A percentile compares a stretch with the other conserved stretches of the same genome.
These are phyloP conservation scores for Neelides folsomi DNA, from an alignment of 2,888 invertebrate species.

Conservation along the genomic window DNA sequence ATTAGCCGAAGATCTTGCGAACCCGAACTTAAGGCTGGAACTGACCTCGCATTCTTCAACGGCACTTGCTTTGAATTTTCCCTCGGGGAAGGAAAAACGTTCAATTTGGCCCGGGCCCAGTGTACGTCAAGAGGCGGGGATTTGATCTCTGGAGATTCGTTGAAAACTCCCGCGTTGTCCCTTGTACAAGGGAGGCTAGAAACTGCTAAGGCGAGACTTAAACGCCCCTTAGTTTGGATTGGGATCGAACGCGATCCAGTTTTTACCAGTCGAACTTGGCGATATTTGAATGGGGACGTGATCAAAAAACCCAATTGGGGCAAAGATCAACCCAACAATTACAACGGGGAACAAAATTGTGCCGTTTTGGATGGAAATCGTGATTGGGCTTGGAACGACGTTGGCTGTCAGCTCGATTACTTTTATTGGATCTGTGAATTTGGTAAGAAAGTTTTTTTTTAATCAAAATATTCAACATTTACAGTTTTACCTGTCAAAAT, in stretches of 20 bases:
- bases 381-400: slow-evolving; percentile 87
- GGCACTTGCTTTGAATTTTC: slow-evolving; percentile 73
- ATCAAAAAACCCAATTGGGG: slow-evolving; percentile 76
- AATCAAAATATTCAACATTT: too few species aligned
- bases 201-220: slow-evolving; percentile 59
- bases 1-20: slow-evolving; percentile 46
- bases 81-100: slow-evolving; percentile 44
- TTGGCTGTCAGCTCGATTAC: slow-evolving; percentile 84
- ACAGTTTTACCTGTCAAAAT: too few species aligned
- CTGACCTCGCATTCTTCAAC: slow-evolving; percentile 63
- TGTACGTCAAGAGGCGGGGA: slow-evolving; percentile 45
- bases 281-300: slow-evolving; percentile 79
- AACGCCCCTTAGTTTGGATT: slow-evolving; percentile 80
- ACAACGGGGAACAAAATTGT: slow-evolving; percentile 89
- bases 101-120: slow-evolving; percentile 62
- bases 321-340: slow-evolving; percentile 87
- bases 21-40: slow-evolving; percentile 57
- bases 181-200: slow-evolving; percentile 45
- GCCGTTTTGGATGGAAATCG: slow-evolving; percentile 82
- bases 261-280: slow-evolving; percentile 68
- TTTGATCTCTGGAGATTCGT: slow-evolving; percentile 30
- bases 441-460: slow-evolving; percentile 13
- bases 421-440: slow-evolving; percentile 80
- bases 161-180: slow-evolving; percentile 31
- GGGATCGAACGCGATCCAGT: slow-evolving; percentile 79